These are phyloP conservation scores for Electrona antarctica DNA, from an alignment of 2,113 vertebrate genomes.

Conservation along the genomic window DNA sequence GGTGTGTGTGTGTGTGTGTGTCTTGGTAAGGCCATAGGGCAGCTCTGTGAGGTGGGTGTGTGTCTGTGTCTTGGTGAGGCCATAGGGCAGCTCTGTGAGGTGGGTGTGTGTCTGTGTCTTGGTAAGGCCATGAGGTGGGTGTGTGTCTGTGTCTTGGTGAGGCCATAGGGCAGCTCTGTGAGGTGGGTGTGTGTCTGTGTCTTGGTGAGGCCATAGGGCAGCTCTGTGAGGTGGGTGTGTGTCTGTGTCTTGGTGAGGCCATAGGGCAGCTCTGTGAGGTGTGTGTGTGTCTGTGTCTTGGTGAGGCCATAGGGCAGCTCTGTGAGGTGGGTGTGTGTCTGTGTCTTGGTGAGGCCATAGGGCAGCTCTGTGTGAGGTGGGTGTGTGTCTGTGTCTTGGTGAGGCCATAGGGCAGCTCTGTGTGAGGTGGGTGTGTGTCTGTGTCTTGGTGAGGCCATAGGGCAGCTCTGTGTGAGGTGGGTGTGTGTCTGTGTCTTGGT, in stretches of 20 bases:
- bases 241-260: conserved; percentile 10
- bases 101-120: neutral
- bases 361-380: conserved; percentile 18
- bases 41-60: conserved; percentile 7
- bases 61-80: conserved; percentile 4
- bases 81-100: conserved; percentile 39
- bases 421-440: too few species aligned
- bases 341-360: conserved; percentile 38
- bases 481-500: neutral
- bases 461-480: conserved; percentile 18
- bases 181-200: neutral
- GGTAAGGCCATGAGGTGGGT: conserved; percentile 37
- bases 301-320: conserved; percentile 38
- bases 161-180: conserved; percentile 40
- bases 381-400: neutral
- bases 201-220: conserved; percentile 43
- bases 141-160: neutral
- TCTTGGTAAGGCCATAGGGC: conserved; percentile 41
- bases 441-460: conserved; percentile 38
- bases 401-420: conserved; percentile 40
- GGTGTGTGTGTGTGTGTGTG: too few species aligned
- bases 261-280: conserved; percentile 39
- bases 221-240: neutral
- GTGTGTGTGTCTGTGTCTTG: conserved; percentile 3
- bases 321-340: neutral